A percentile compares a stretch with the other conserved stretches of the same genome.
Evolutionary conservation across 1,140 invertebrate genomes (phyloP).

Genomic region (Nymphalis io): DNA sequence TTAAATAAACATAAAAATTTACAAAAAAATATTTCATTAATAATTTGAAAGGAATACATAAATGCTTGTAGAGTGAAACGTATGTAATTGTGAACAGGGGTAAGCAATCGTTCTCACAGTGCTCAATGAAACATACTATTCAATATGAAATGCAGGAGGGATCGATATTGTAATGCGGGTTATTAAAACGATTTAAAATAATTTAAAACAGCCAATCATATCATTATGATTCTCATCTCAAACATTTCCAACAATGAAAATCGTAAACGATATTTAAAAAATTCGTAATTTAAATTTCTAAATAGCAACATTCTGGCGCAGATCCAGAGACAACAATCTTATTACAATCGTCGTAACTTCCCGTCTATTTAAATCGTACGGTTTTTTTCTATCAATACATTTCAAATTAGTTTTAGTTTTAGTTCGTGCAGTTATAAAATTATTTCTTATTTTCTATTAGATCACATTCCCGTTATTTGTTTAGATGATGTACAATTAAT

Average conservation of each 20-base stretch:
- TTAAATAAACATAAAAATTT: no score
- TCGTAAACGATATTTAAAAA: constrained; percentile 45
- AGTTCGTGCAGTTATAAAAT: background rate
- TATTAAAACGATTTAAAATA: constrained; percentile 30
- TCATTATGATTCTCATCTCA: constrained; percentile 9
- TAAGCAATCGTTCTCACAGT: constrained; percentile 39
- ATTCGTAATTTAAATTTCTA: constrained; percentile 59
- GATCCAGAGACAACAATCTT: constrained; percentile 55
- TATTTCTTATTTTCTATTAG: background rate
- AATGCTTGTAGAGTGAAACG: background rate
- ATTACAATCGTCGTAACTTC: constrained; percentile 41
- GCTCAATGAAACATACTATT: constrained; percentile 44
- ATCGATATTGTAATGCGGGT: constrained; percentile 60
- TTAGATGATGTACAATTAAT: background rate
- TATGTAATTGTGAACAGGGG: constrained; percentile 39
- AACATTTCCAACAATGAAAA: constrained; percentile 11
- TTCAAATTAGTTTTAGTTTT: background rate
- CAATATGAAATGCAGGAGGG: constrained; percentile 55
- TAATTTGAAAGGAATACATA: background rate
- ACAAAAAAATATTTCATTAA: no score
- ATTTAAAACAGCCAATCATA: constrained; percentile 18
- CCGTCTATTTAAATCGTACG: background rate
- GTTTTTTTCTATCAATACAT: background rate
- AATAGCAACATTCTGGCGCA: constrained; percentile 60
- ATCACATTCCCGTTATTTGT: background rate